Evolutionary conservation across 2,113 vertebrate species (phyloP).

Genomic region (Ceyx melanurus): DNA sequence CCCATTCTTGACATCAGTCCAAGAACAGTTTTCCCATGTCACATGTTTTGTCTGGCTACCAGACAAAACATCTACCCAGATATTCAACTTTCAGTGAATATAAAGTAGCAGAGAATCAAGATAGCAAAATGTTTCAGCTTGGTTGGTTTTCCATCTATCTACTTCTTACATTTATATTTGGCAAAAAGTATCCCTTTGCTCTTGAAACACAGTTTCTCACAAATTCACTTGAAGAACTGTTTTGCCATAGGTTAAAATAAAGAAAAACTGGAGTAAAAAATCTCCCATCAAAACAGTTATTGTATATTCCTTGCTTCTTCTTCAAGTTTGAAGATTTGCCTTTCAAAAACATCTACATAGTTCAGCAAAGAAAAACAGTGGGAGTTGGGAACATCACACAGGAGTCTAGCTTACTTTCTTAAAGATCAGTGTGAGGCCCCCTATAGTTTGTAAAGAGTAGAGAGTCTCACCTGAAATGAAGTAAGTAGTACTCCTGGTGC

Average conservation of each 20-base stretch:
- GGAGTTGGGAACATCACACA: not conserved
- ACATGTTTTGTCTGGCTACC: not conserved
- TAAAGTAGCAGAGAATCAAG: not conserved
- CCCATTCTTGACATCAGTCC: not conserved
- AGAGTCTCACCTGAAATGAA: not conserved
- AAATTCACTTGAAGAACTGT: not conserved
- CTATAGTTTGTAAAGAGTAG: not conserved
- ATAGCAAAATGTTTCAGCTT: not conserved
- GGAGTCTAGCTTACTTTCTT: not conserved
- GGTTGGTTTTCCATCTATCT: not conserved
- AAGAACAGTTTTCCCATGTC: not conserved
- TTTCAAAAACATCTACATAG: not conserved
- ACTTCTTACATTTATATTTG: not conserved
- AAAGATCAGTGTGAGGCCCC: not conserved
- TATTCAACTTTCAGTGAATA: not conserved
- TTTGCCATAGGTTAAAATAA: not conserved
- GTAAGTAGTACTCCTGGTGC: not conserved
- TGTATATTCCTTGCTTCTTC: not conserved
- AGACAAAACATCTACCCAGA: not conserved
- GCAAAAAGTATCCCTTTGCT: not conserved
- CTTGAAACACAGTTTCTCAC: not conserved
- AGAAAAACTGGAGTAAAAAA: not conserved
- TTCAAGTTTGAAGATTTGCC: not conserved
- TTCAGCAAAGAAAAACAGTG: not conserved
- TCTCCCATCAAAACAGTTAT: not conserved